phyloP scores from a whole-genome alignment of 2,888 invertebrate genomes.

The Rosalia funebris region DNA sequence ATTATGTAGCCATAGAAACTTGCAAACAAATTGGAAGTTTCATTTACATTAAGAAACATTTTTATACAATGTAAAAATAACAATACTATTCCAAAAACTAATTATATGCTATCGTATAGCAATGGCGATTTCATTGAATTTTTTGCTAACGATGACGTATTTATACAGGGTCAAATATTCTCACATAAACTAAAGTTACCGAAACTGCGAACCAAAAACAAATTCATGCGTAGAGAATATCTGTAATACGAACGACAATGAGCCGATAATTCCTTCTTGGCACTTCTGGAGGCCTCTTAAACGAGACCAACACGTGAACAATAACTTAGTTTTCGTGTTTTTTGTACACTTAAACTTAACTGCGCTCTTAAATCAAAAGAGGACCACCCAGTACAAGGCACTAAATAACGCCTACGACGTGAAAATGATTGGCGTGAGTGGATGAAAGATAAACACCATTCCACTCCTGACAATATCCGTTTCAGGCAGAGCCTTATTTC shows the following conservation, averaged over 20 bases:
- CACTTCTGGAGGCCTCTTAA: background rate
- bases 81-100: too few species aligned
- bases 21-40: too few species aligned
- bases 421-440: background rate
- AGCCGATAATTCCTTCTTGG: background rate
- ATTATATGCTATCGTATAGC: too few species aligned
- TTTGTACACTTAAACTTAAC: background rate
- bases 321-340: background rate
- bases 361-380: conserved; percentile 7
- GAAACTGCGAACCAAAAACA: too few species aligned
- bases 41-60: too few species aligned
- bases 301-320: background rate
- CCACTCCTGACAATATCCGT: conserved; percentile 4
- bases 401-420: background rate
- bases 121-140: too few species aligned
- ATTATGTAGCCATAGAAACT: too few species aligned
- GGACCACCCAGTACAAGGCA: conserved; percentile 12
- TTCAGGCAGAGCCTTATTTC: conserved; percentile 1
- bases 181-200: too few species aligned
- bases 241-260: background rate
- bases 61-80: too few species aligned
- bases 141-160: too few species aligned
- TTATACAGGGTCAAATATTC: too few species aligned
- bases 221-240: too few species aligned
- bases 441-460: conserved; percentile 9